Conservation (phyloP, 2,113 vertebrate species). For the Micromys minutus region DNA sequence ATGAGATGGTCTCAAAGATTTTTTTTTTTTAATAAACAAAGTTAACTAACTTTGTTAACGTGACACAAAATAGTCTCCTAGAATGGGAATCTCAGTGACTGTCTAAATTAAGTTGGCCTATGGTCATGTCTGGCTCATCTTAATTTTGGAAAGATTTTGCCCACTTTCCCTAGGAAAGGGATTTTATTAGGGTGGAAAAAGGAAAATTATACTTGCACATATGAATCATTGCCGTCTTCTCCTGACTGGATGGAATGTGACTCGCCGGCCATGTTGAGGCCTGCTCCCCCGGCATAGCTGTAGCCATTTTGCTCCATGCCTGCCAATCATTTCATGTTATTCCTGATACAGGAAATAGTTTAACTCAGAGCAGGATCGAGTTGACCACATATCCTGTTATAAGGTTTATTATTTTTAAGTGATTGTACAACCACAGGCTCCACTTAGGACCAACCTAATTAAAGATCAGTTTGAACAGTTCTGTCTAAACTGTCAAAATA, state of each 20-base stretch:
- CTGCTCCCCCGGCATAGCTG: no score
- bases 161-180: background rate
- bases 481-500: no score
- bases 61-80: background rate
- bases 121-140: background rate
- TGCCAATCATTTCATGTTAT: no score
- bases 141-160: background rate
- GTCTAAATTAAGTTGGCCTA: background rate
- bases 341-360: no score
- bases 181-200: background rate
- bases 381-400: no score
- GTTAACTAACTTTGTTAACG: background rate
- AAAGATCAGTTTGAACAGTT: no score
- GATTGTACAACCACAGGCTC: no score
- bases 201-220: background rate
- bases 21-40: background rate
- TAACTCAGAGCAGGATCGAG: no score
- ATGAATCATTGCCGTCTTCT: background rate
- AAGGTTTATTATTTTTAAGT: no score
- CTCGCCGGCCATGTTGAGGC: background rate
- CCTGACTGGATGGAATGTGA: background rate
- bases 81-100: background rate
- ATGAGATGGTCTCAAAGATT: background rate
- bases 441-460: no score
- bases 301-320: no score